These are phyloP conservation scores for Cyclopterus lumpus DNA, from an alignment of 2,797 vertebrate species.

Conservation along the genomic window DNA sequence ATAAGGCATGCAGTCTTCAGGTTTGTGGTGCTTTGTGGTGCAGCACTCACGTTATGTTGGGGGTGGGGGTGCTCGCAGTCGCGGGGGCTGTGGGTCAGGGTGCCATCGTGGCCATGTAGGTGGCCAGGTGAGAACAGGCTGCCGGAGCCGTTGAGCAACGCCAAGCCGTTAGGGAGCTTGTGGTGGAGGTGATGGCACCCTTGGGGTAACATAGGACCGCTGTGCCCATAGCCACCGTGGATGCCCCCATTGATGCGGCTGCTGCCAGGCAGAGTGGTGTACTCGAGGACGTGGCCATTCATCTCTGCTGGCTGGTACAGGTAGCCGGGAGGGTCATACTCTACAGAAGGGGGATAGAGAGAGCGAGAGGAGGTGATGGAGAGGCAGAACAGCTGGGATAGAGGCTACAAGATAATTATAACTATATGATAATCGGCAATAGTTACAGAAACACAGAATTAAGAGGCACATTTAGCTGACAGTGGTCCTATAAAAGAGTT, in stretches of 20 bases:
- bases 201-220: conserved; percentile 78
- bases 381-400: neutral
- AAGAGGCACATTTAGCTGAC: neutral
- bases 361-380: neutral
- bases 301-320: conserved; percentile 91
- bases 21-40: neutral
- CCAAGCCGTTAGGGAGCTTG: conserved; percentile 85
- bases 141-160: conserved; percentile 82
- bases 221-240: conserved; percentile 84
- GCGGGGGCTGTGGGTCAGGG: conserved; percentile 75
- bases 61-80: conserved; percentile 88
- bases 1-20: neutral
- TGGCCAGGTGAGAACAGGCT: conserved; percentile 80
- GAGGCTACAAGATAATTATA: neutral
- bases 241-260: conserved; percentile 84
- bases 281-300: conserved; percentile 90
- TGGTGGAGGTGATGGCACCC: conserved; percentile 91
- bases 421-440: neutral
- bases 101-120: conserved; percentile 77
- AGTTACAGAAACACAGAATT: neutral
- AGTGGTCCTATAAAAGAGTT: neutral
- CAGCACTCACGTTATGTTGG: conserved; percentile 82
- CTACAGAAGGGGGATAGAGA: conserved; percentile 70
- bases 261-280: conserved; percentile 84
- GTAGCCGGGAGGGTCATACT: conserved; percentile 92